Evolutionary conservation across 2,888 invertebrate genomes (phyloP).

Genomic region (Tuberolachnus salignus): DNA sequence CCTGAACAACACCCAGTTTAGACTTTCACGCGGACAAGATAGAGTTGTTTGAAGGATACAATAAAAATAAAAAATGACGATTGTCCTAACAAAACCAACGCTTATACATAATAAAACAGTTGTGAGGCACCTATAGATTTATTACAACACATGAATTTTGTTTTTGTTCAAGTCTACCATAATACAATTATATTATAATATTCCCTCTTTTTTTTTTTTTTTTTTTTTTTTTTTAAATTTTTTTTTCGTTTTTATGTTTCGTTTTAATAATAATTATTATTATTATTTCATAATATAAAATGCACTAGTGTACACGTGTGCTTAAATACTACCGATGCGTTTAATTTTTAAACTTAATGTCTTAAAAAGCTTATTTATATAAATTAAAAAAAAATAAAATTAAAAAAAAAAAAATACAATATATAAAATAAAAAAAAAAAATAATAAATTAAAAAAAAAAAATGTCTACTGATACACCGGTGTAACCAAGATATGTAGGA

Average conservation of each 20-base stretch:
- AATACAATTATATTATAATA: constrained; percentile 57
- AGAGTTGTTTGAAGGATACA: constrained; percentile 55
- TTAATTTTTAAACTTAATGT: constrained; percentile 49
- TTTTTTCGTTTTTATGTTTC: constrained; percentile 33
- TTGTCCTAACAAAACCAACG: constrained; percentile 56
- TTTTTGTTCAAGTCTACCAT: constrained; percentile 57
- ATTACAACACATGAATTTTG: constrained; percentile 49
- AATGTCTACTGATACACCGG: constrained; percentile 47
- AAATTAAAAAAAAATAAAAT: constrained; percentile 26
- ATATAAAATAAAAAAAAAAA: no score
- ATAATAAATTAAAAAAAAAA: constrained; percentile 39
- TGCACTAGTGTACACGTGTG: constrained; percentile 47
- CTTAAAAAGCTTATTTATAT: constrained; percentile 43
- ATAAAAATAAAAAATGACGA: constrained; percentile 56
- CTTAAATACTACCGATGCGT: constrained; percentile 49
- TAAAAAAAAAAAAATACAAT: no score
- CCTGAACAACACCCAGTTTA: constrained; percentile 55
- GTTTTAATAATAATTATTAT: constrained; percentile 23
- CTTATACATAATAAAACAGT: constrained; percentile 55
- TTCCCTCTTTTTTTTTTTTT: constrained; percentile 14
- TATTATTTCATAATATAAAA: constrained; percentile 33
- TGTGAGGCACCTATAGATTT: constrained; percentile 54
- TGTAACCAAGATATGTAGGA: constrained; percentile 53
- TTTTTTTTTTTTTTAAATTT: constrained; percentile 35
- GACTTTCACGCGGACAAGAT: constrained; percentile 56